Conservation (phyloP, 2,113 vertebrate species). For the Conger conger region DNA sequence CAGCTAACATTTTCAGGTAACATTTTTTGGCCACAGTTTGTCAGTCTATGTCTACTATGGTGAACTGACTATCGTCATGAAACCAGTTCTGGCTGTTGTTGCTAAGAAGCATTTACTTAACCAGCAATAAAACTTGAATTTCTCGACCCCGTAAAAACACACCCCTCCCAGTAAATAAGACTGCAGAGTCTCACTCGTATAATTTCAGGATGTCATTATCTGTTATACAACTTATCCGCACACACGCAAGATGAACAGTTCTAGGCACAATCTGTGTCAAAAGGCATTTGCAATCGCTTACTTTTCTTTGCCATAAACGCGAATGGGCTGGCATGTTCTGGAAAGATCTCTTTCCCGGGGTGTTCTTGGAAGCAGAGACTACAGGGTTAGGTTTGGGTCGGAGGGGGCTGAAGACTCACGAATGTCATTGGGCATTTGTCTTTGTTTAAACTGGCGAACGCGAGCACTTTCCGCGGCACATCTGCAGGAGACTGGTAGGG, state of each 20-base stretch:
- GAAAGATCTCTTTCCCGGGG: conserved; percentile 71
- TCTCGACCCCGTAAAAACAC: background rate
- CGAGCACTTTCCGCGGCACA: conserved; percentile 75
- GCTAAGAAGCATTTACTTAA: too few species aligned
- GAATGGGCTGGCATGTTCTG: conserved; percentile 79
- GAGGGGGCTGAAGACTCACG: conserved; percentile 64
- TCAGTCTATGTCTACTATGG: too few species aligned
- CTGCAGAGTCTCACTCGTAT: background rate
- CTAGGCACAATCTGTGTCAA: conserved; percentile 73
- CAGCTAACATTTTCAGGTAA: too few species aligned
- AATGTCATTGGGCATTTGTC: conserved; percentile 75
- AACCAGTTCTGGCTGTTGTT: too few species aligned
- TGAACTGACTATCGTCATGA: too few species aligned
- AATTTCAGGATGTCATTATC: background rate
- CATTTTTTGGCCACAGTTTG: too few species aligned
- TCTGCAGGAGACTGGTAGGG: conserved; percentile 79
- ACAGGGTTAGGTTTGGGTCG: conserved; percentile 61
- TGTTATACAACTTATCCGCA: conserved; percentile 19
- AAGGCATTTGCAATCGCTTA: conserved; percentile 74
- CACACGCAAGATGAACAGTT: background rate
- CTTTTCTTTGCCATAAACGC: conserved; percentile 73
- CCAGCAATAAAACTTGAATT: too few species aligned
- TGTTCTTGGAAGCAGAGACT: conserved; percentile 78
- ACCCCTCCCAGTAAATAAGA: background rate
- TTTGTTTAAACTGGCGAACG: conserved; percentile 82